Evolutionary conservation across 2,888 invertebrate species (phyloP), one percentile per base, ranked within the genome.

Genomic region (Chirona hameri): DNA sequence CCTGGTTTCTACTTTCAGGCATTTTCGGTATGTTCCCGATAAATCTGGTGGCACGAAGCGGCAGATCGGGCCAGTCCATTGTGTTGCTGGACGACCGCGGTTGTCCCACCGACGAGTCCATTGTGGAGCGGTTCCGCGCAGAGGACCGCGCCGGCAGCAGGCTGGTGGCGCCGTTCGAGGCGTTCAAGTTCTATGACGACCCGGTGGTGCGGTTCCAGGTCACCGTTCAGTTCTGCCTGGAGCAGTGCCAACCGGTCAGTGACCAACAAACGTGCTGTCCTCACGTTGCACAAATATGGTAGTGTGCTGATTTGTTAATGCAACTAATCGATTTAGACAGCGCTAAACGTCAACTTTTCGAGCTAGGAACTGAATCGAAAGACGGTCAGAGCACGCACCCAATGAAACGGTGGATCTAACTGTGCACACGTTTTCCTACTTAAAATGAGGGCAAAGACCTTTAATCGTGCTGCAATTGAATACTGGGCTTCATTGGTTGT

Each of bases 151-250:
- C 31, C 81, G 85, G 86, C 21, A 87, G 86, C 72, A 86, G 86
- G 29, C 84, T 88, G 14, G 85, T 86, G 83, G 87, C 87, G 10
- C 85, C 86, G 89, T 95, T 95, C 88, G 93, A 93, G 86, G 96
- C 95, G 0, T 96, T 96, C 88, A 94, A 95, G 85, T 96, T 96
- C 88, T 93, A 94, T 0, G 92, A 93, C 21, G 94, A 95, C n/a
- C 92, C 93, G 55, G 91, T 94, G 12, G 94, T 96, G 0, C 90
- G 93, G 84, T 96, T 96, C 87, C 93, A 93, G 86, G 92, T 95
- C 2, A 92, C 94, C 88, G 93, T 96, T 21, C 92, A 93, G 84
- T 95, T 95, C 87, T 96, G 96, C 87, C 89, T 91, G n/a, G 89
- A 90, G 2, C 90, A 90, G 84, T 96, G 96, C 87, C 89, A 90